Base-by-base conservation (phyloP, 2,888 invertebrate genomes). In the Apodemia zela region DNA sequence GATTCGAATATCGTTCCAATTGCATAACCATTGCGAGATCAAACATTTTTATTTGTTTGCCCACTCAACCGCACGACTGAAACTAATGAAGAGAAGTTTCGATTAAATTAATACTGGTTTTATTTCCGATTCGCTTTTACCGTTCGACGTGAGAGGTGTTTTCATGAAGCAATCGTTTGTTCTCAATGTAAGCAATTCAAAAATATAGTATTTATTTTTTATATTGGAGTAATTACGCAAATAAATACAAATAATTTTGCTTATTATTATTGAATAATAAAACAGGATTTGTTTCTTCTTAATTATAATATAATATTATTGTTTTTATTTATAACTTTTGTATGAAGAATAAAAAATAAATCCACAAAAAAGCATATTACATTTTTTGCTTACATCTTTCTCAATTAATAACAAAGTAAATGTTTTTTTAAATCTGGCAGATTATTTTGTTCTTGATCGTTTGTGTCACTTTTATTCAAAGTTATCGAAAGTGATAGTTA, bases 11-110 rank as follows among this genome's bases (percentile, higher is more conserved):
- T 82, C 80, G 79, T 72, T 83, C 77, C 78, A 75, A 81, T 80
- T 81, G 83, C 82, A 85, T 84, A 86, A 82, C 83, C 67, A 80
- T 67, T 65, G 79, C 73, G 80, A 84, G 87, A 89, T 89, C 88
- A 88, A 88, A 87, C 85, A 87, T 87, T 88, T 87, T 87, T 88
- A 88, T 88, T 87, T 87, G 85, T 84, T 85, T 89, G 84, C 82
- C 79, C 85, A 84, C 76, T 85, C 84, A 82, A 84, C 88, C 87
- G 84, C 83, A 84, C 79, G 77, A 76, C 79, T 85, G 85, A 80
- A 87, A 87, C 87, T 89, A 89, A 89, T 89, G 88, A 89, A 89
- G 88, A 85, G 85, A 75, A 84, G 81, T 85, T 84, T 87, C 84
- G 81, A 87, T 89, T 86, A 85, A 89, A 85, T 89, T 86, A 87